Conservation (phyloP, 1,140 invertebrate species). For the Bombus sylvicola region DNA sequence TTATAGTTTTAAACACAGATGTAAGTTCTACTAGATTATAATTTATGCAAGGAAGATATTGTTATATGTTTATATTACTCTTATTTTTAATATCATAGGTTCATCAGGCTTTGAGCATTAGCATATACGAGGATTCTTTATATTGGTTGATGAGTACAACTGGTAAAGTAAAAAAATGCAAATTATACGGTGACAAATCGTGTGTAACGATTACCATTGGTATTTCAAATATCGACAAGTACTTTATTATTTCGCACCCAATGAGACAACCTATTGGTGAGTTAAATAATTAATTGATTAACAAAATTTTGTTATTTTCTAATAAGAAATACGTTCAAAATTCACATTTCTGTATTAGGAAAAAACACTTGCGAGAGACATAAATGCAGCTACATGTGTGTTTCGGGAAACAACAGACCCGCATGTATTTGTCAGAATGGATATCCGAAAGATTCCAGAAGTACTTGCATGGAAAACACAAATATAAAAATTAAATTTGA, state of each 20-base stretch:
- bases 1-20: conserved; percentile 70
- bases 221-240: conserved; percentile 71
- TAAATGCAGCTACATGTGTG: conserved; percentile 84
- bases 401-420: conserved; percentile 78
- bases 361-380: conserved; percentile 81
- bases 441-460: conserved; percentile 37
- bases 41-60: neutral
- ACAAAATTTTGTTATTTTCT: neutral
- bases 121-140: conserved; percentile 85
- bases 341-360: conserved; percentile 53
- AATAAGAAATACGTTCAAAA: neutral
- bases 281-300: neutral
- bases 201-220: conserved; percentile 77
- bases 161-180: conserved; percentile 83
- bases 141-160: conserved; percentile 83
- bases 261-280: conserved; percentile 82
- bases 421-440: conserved; percentile 85
- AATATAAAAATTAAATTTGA: conserved; percentile 31
- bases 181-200: conserved; percentile 77
- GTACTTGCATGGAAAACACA: conserved; percentile 22
- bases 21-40: conserved; percentile 38
- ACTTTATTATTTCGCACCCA: conserved; percentile 84
- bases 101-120: conserved; percentile 81
- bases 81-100: conserved; percentile 60
- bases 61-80: neutral